phyloP scores from a whole-genome alignment of 2,888 invertebrate genomes.

The Horisme vitalbata region DNA sequence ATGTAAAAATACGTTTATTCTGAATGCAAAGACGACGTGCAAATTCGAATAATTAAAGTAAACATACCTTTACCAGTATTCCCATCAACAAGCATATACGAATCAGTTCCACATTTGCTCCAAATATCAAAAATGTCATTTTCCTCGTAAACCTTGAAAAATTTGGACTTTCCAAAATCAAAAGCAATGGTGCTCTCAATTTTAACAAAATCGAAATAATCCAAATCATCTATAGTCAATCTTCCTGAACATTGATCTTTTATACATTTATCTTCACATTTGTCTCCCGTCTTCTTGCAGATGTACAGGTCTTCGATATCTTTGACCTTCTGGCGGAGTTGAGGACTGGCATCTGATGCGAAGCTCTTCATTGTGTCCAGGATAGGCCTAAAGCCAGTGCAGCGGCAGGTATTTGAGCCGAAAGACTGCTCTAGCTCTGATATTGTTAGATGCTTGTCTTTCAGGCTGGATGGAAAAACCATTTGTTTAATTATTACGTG shows the following conservation, averaged over 20 bases:
- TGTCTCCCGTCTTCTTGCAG: constrained; percentile 44
- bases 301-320: constrained; percentile 72
- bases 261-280: constrained; percentile 40
- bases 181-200: constrained; percentile 61
- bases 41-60: background rate
- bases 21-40: no score
- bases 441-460: constrained; percentile 82
- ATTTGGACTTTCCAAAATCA: constrained; percentile 70
- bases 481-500: background rate
- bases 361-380: constrained; percentile 90
- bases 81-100: constrained; percentile 85
- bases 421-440: constrained; percentile 88
- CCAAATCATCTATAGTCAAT: constrained; percentile 44
- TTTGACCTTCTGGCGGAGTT: constrained; percentile 67
- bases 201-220: constrained; percentile 46
- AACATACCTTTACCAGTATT: constrained; percentile 87
- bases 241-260: background rate
- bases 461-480: constrained; percentile 55
- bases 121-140: constrained; percentile 76
- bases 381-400: constrained; percentile 91
- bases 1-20: no score
- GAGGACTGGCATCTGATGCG: constrained; percentile 83
- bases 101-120: constrained; percentile 58
- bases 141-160: constrained; percentile 72
- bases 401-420: constrained; percentile 90